These are phyloP conservation scores for Corythornis cristatus DNA, from an alignment of 2,113 vertebrate genomes.

Conservation along the genomic window DNA sequence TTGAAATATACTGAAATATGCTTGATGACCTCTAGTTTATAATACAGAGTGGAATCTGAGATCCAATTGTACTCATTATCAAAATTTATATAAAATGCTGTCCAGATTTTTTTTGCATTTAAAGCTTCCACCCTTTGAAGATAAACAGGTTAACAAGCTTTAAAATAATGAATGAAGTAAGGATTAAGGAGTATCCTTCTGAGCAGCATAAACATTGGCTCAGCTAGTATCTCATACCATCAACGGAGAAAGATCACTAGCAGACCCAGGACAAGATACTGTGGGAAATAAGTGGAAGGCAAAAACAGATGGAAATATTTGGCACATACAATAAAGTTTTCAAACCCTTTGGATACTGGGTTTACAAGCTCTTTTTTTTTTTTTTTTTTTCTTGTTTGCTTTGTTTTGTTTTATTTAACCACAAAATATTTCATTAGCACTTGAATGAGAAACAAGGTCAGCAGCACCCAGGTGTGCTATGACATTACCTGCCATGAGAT, in stretches of 20 bases:
- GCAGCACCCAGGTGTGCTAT: constrained; percentile 1
- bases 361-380: neutral
- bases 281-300: constrained; percentile 71
- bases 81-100: neutral
- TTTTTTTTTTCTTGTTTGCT: no score
- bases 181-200: constrained; percentile 52
- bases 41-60: neutral
- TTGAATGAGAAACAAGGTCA: constrained; percentile 19
- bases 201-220: constrained; percentile 67
- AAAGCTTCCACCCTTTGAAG: constrained; percentile 56
- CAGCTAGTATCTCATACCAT: constrained; percentile 65
- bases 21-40: neutral
- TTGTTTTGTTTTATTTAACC: neutral
- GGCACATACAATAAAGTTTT: constrained; percentile 57
- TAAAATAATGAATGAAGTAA: constrained; percentile 62
- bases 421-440: neutral
- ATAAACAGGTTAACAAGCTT: constrained; percentile 63
- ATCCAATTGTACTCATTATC: constrained; percentile 18
- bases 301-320: constrained; percentile 74
- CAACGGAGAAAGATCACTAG: constrained; percentile 42
- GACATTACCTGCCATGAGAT: neutral
- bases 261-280: constrained; percentile 66
- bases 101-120: constrained; percentile 1
- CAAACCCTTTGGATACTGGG: constrained; percentile 48
- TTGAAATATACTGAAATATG: neutral